Conservation (phyloP, 1,140 invertebrate genomes). For the Trissolcus basalis region DNA sequence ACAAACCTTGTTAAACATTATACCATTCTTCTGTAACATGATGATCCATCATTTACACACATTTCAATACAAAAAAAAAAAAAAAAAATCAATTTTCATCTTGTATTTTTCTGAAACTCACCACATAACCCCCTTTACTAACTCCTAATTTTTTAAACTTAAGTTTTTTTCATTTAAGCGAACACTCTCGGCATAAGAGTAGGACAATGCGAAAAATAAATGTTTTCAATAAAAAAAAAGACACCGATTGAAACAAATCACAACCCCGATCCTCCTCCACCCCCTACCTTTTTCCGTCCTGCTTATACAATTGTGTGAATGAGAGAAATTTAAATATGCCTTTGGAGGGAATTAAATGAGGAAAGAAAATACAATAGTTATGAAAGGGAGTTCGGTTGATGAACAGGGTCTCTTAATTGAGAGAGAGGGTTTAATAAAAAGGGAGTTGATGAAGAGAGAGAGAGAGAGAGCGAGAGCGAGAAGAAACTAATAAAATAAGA, state of each 20-base stretch:
- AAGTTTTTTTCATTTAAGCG: too few species aligned
- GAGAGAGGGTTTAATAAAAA: too few species aligned
- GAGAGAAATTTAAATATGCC: slow-evolving; percentile 41
- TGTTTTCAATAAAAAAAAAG: background rate
- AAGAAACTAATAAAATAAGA: slow-evolving; percentile 3
- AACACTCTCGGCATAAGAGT: too few species aligned
- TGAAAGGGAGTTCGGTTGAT: background rate
- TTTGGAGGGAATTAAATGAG: slow-evolving; percentile 53
- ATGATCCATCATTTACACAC: too few species aligned
- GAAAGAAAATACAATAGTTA: slow-evolving; percentile 68
- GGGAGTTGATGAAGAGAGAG: background rate
- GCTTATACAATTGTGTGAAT: slow-evolving; percentile 9
- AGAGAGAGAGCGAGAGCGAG: background rate
- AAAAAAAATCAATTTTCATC: too few species aligned
- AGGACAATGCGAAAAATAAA: background rate
- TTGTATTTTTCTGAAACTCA: too few species aligned
- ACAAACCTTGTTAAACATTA: background rate
- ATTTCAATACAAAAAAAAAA: too few species aligned
- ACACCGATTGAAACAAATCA: background rate
- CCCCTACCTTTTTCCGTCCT: background rate
- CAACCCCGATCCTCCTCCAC: background rate
- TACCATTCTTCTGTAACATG: too few species aligned
- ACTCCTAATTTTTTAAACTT: too few species aligned
- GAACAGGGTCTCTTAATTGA: slow-evolving; percentile 25
- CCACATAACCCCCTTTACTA: too few species aligned